phyloP scores from a whole-genome alignment of 92 coral and sea anemone species.

The Blastomussa wellsi region DNA sequence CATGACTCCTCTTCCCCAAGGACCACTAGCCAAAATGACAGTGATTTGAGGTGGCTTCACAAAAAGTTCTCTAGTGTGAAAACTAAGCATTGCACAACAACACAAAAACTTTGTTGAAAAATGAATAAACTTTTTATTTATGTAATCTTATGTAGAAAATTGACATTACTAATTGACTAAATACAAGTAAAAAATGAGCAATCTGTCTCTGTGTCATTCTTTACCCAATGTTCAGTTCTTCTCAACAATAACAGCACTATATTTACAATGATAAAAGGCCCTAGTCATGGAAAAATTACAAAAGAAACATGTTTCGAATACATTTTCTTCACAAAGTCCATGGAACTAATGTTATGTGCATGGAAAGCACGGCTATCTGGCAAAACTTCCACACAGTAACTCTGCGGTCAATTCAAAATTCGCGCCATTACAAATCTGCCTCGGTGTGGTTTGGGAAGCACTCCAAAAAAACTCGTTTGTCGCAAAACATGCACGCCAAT shows the following conservation, averaged over 20 bases:
- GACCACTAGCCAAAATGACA: constrained; percentile 11
- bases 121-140: constrained; percentile 31
- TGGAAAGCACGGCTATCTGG: too few species aligned
- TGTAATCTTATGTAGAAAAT: constrained; percentile 14
- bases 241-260: constrained; percentile 45
- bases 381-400: too few species aligned
- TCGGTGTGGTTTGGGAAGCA: constrained; percentile 38
- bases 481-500: constrained; percentile 15
- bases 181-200: constrained; percentile 16
- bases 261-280: constrained; percentile 30
- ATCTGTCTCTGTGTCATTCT: constrained; percentile 35
- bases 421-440: constrained; percentile 32
- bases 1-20: constrained; percentile 32
- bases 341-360: too few species aligned
- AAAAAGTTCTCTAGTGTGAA: constrained; percentile 28
- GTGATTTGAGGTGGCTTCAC: constrained; percentile 34
- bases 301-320: constrained; percentile 24
- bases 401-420: constrained; percentile 29
- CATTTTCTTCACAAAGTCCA: constrained; percentile 29
- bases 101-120: constrained; percentile 20
- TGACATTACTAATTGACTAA: background rate
- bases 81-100: constrained; percentile 40
- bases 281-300: constrained; percentile 24
- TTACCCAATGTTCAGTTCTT: constrained; percentile 43
- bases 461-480: constrained; percentile 30